Percentiles rank a stretch among this genome's conserved stretches.
Conservation (phyloP, 2,113 vertebrate species). For the Pluvianellus socialis region DNA sequence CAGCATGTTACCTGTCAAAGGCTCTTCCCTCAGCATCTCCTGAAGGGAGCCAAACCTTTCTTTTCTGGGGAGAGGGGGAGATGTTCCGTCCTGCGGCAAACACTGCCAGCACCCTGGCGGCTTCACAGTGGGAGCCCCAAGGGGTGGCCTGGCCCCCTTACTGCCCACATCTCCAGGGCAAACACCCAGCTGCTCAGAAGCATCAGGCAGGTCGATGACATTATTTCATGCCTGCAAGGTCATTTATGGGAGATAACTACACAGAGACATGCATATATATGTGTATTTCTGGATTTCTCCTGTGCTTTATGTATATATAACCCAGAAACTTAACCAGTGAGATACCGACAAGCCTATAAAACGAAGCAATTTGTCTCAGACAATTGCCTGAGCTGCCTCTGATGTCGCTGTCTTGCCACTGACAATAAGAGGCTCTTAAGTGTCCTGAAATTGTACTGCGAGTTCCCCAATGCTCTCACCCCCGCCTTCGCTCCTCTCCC, state of each 20-base stretch:
- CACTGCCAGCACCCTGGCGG: background rate
- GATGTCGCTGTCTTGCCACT: background rate
- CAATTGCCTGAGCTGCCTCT: constrained; percentile 2
- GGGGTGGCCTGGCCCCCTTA: background rate
- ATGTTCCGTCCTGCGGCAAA: background rate
- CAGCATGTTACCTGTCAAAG: background rate
- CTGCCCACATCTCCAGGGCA: background rate
- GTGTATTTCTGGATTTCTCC: background rate
- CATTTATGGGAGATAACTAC: background rate
- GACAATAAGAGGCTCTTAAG: constrained; percentile 34
- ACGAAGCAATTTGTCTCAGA: constrained; percentile 5
- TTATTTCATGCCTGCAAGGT: background rate
- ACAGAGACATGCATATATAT: background rate
- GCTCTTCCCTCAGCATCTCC: background rate
- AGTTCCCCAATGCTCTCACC: background rate
- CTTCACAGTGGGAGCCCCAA: rapidly evolving
- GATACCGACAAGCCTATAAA: background rate
- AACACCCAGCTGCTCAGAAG: background rate
- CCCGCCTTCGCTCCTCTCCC: constrained; percentile 1
- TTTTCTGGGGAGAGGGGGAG: background rate
- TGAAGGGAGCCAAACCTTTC: background rate
- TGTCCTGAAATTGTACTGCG: background rate
- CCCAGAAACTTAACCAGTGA: constrained; percentile 18
- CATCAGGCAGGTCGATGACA: background rate
- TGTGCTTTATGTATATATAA: background rate